These are phyloP conservation scores for Cataglyphis hispanica DNA, from an alignment of 1,140 invertebrate species.

Conservation along the genomic window DNA sequence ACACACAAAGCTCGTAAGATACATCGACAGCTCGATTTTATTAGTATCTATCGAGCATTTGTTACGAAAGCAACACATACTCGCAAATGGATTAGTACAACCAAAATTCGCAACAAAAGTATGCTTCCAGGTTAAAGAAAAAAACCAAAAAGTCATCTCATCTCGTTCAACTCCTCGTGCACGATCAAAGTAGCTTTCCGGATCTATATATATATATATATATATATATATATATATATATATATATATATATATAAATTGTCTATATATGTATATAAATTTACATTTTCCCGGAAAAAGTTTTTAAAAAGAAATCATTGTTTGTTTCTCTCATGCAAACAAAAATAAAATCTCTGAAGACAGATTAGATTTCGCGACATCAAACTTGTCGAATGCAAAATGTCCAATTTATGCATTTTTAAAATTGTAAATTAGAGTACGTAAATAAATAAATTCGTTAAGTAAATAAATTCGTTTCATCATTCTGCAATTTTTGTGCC, in stretches of 20 bases:
- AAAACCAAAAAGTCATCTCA: not conserved
- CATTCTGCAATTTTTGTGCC: too few species aligned
- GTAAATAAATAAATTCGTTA: too few species aligned
- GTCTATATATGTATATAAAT: not conserved
- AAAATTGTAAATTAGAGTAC: too few species aligned
- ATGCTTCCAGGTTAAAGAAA: not conserved
- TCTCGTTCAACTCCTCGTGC: not conserved
- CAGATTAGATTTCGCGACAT: too few species aligned
- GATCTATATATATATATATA: not conserved
- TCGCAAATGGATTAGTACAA: not conserved
- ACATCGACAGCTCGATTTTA: not conserved
- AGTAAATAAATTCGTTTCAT: too few species aligned
- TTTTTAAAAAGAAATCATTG: not conserved
- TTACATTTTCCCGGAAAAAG: not conserved
- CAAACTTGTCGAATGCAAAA: too few species aligned
- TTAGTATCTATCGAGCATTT: conserved; percentile 10
- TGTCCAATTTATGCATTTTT: too few species aligned
- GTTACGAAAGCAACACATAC: not conserved
- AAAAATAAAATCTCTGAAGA: too few species aligned
- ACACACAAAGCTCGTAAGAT: not conserved
- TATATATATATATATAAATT: conserved; percentile 9
- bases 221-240: not conserved
- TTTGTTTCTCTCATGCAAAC: too few species aligned
- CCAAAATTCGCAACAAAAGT: not conserved
- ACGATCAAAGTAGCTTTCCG: not conserved